Base-by-base conservation (phyloP, 2,888 invertebrate species). In the Hirtodrosophila confusa region DNA sequence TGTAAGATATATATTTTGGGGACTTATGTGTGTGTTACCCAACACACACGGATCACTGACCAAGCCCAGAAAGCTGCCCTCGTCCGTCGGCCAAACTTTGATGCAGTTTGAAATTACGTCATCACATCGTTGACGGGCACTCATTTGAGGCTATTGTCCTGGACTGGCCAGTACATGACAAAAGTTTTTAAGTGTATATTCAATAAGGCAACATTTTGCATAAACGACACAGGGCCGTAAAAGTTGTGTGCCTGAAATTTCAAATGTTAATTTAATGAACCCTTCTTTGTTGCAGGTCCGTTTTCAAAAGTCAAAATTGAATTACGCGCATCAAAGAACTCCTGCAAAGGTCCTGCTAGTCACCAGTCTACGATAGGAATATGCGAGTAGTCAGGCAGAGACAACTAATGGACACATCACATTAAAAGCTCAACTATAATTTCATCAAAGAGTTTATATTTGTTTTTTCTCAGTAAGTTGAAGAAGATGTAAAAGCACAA, bases 181-280 rank as follows among this genome's bases (percentile, higher is more conserved):
- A 85, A 85, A 85, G 75, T 86, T 77, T 40, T 41, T 24, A 58
- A 72, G 61, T 64, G 61, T 71, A 75, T 75, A 84, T 77, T 80
- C 69, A 80, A 84, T 86, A 72, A 78, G 62, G 57, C 66, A 72
- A 65, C 68, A 75, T 69, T 80, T 80, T 85, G 69, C 85, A 85
- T 79, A 84, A 86, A 58, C 66, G 75, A 45, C 53, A 31, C 49
- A 55, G 41, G 50, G 24, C 39, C 41, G 68, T 33, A 9, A 65
- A 72, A 84, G 45, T 80, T 80, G 58, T 11, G 10, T 31, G 33
- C 33, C 41, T 36, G n/a, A 65, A 67, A 70, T 58, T 56, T 58
- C 41, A 50, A 68, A 78, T 68, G 63, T 60, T 78, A 75, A 84
- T 84, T 80, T 69, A 78, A 80, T 80, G 56, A 78, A 63, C 54